Evolutionary conservation across 2,888 invertebrate genomes (phyloP).

Genomic region (Drosophila anomelani): DNA sequence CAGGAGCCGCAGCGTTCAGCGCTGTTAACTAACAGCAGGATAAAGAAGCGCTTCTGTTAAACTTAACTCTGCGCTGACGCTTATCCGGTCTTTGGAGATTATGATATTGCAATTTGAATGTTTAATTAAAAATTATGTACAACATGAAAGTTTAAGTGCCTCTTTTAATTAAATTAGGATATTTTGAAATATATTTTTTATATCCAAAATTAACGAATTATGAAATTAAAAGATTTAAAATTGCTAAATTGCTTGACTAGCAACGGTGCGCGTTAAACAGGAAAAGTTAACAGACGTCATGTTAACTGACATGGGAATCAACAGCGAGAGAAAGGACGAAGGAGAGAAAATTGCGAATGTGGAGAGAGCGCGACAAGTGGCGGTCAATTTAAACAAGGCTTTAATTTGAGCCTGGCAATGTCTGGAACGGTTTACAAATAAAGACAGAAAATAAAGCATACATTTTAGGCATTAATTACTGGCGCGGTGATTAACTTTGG

Average conservation of each 20-base stretch:
- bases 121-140: not conserved
- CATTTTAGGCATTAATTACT: not conserved
- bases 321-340: not conserved
- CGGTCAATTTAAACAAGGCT: slow-evolving; percentile 32
- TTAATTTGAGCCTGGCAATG: slow-evolving; percentile 16
- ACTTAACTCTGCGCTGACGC: slow-evolving; percentile 7
- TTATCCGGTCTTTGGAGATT: not conserved
- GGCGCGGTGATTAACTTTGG: no score
- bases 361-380: slow-evolving; percentile 40
- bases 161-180: not conserved
- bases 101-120: not conserved
- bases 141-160: no score
- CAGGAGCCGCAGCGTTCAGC: slow-evolving; percentile 33
- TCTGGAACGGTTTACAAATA: not conserved
- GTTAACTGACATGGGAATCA: slow-evolving; percentile 7
- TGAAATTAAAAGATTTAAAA: not conserved
- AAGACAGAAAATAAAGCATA: not conserved
- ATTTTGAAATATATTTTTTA: not conserved
- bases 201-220: not conserved
- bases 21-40: slow-evolving; percentile 7
- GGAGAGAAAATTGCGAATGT: slow-evolving; percentile 11
- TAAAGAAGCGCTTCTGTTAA: slow-evolving; percentile 3
- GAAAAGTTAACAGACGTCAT: slow-evolving; percentile 17
- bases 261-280: not conserved
- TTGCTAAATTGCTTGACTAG: not conserved